A percentile compares a stretch with the other conserved stretches of the same genome.
phyloP scores from a whole-genome alignment of 2,113 vertebrate genomes.

The Collichthys lucidus region DNA sequence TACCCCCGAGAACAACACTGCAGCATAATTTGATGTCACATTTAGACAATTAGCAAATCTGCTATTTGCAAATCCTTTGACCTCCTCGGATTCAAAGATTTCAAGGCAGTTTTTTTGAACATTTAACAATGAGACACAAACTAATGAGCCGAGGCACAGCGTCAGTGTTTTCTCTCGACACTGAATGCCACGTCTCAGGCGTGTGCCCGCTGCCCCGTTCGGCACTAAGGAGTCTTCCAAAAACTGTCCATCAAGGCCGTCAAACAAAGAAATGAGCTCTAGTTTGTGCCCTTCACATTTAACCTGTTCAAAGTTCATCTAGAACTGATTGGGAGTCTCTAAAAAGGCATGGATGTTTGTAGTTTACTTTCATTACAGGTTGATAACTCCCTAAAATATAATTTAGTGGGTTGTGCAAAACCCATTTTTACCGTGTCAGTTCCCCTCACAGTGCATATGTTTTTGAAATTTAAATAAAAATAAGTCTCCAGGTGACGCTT shows the following conservation, averaged over 20 bases:
- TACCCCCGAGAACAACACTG: conserved; percentile 30
- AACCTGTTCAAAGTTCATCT: conserved; percentile 4
- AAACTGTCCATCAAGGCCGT: conserved; percentile 26
- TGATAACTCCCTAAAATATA: neutral
- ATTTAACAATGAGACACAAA: conserved; percentile 14
- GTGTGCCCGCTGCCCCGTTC: neutral
- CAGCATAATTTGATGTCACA: conserved; percentile 37
- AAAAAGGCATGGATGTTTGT: neutral
- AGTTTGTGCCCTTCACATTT: conserved; percentile 15
- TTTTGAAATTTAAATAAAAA: neutral
- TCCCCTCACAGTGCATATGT: neutral
- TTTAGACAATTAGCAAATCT: conserved; percentile 46
- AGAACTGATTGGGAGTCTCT: neutral
- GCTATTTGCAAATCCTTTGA: conserved; percentile 38
- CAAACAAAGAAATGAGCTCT: conserved; percentile 13
- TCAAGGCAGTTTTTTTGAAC: neutral
- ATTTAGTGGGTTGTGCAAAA: neutral
- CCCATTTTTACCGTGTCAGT: neutral
- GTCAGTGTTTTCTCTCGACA: neutral
- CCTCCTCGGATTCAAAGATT: conserved; percentile 28
- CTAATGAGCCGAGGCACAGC: conserved; percentile 27
- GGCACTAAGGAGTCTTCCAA: neutral
- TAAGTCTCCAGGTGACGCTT: conserved; percentile 1
- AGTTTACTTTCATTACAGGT: neutral
- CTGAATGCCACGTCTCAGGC: conserved; percentile 17